Percentiles rank a stretch among this genome's conserved stretches.
Conservation (phyloP, 2,888 invertebrate genomes). For the Athrips mouffetella region DNA sequence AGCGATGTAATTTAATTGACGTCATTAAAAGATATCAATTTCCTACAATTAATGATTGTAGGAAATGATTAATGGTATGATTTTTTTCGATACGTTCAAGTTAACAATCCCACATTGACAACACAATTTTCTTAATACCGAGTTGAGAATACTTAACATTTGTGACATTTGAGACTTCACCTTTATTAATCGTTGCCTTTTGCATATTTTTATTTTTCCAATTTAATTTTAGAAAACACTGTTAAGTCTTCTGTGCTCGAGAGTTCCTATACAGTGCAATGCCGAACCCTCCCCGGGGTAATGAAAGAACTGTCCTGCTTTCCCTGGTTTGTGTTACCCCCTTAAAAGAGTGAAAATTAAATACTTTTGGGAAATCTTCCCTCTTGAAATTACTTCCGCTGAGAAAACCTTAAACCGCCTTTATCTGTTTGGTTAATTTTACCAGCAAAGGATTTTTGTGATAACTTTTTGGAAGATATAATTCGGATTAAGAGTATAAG, state of each 20-base stretch:
- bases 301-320: conserved; percentile 51
- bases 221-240: not conserved
- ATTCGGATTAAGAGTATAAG: no score
- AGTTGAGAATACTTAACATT: no score
- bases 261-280: conserved; percentile 19
- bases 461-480: not conserved
- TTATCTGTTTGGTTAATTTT: not conserved
- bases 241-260: conserved; percentile 1
- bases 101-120: no score
- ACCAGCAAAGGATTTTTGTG: not conserved
- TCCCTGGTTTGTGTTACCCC: conserved; percentile 44
- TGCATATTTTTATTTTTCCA: no score
- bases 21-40: not conserved
- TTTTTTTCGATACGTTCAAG: no score
- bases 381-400: conserved; percentile 6
- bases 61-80: not conserved
- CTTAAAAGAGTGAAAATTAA: conserved; percentile 34
- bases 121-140: no score
- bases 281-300: conserved; percentile 48
- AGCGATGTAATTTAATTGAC: no score
- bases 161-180: no score
- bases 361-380: conserved; percentile 41
- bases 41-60: not conserved
- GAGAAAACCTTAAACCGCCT: not conserved
- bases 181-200: no score